Percentiles rank a stretch among this genome's conserved stretches.
Conservation (phyloP, 2,888 invertebrate genomes). For the Agonopterix heracliana region DNA sequence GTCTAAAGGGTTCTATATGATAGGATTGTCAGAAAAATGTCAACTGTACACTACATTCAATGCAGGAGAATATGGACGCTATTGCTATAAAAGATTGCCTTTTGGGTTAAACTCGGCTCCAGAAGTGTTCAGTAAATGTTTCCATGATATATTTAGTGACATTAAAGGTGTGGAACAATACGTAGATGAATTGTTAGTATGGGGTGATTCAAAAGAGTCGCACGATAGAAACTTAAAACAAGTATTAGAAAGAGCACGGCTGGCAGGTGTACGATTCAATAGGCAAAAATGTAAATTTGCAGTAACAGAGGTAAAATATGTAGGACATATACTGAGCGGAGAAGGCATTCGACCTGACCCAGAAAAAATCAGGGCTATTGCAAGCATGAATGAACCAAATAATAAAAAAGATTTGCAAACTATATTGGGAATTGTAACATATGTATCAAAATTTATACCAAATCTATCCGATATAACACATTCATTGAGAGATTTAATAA, state of each 20-base stretch:
- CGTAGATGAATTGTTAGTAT: slow-evolving; percentile 8
- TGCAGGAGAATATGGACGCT: too few relatives aligned
- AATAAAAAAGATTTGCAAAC: slow-evolving; percentile 11
- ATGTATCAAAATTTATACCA: slow-evolving; percentile 12
- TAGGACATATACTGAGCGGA: slow-evolving; percentile 7
- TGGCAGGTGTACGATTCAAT: slow-evolving; percentile 6
- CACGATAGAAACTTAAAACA: slow-evolving; percentile 3
- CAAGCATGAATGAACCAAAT: slow-evolving; percentile 6
- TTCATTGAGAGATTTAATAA: slow-evolving; percentile 8
- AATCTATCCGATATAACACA: slow-evolving; percentile 9
- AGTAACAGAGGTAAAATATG: slow-evolving; percentile 7
- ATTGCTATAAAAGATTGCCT: slow-evolving; percentile 7
- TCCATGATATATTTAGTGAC: slow-evolving; percentile 7
- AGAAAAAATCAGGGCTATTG: slow-evolving; percentile 8
- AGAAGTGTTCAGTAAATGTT: slow-evolving; percentile 9
- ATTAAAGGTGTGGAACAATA: slow-evolving; percentile 6
- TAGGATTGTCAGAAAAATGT: slow-evolving; percentile 3
- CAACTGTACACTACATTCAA: slow-evolving; percentile 9
- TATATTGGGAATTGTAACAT: slow-evolving; percentile 12
- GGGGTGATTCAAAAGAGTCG: slow-evolving; percentile 2
- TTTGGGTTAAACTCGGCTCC: slow-evolving; percentile 9
- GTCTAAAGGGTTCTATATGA: slow-evolving; percentile 9
- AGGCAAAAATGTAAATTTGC: slow-evolving; percentile 11
- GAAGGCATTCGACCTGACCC: slow-evolving; percentile 5
- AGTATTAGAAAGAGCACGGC: slow-evolving; percentile 4